Conservation (phyloP, 2,888 invertebrate species). For the Trachelus iudaicus region DNA sequence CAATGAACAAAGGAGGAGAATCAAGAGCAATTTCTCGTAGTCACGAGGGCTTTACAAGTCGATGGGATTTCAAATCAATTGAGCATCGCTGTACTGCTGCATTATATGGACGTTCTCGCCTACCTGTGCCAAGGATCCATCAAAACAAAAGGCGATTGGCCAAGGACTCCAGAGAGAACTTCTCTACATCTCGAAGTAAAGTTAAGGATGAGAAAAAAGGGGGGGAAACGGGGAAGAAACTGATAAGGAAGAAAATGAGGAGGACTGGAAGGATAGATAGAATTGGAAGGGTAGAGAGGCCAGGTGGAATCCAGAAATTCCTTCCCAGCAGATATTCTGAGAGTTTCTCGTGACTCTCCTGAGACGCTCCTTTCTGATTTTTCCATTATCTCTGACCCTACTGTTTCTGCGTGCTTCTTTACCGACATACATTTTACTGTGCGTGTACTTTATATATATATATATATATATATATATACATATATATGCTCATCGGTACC, state of each 20-base stretch:
- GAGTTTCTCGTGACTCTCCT: background rate
- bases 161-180: background rate
- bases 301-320: background rate
- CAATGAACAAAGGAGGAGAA: background rate
- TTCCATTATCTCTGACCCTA: conserved; percentile 12
- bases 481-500: conserved; percentile 4
- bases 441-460: background rate
- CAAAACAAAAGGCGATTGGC: background rate
- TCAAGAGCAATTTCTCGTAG: background rate
- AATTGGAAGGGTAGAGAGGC: too few species aligned
- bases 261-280: too few species aligned
- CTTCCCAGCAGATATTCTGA: background rate
- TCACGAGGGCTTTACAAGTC: background rate
- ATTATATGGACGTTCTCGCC: background rate
- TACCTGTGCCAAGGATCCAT: background rate
- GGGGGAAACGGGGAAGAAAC: background rate
- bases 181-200: background rate
- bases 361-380: conserved; percentile 11
- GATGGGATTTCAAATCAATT: conserved; percentile 3
- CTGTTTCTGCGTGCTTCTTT: background rate
- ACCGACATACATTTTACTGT: too few species aligned
- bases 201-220: background rate
- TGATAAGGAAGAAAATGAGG: background rate
- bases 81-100: background rate
- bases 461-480: conserved; percentile 13